These are phyloP conservation scores for Drosophila crucigera DNA, from an alignment of 2,888 invertebrate species.

Conservation along the genomic window DNA sequence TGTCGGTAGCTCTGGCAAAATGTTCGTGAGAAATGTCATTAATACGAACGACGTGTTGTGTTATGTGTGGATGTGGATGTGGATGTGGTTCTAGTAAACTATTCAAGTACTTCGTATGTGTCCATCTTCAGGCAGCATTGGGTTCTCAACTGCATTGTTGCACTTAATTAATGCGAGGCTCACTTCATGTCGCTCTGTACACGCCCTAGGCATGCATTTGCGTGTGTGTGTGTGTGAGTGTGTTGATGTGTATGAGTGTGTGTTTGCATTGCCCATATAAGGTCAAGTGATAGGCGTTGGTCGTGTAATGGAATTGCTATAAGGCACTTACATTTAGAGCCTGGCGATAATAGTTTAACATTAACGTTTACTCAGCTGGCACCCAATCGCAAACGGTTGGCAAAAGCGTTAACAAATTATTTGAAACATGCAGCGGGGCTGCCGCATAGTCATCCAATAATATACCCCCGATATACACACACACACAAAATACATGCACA, in stretches of 20 bases:
- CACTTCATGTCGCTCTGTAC: conserved; percentile 47
- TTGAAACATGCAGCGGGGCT: conserved; percentile 73
- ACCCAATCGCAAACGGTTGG: conserved; percentile 61
- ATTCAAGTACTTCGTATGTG: conserved; percentile 36
- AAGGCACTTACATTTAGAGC: conserved; percentile 55
- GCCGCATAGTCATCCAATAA: conserved; percentile 68
- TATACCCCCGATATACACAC: conserved; percentile 33
- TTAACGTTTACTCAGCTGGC: conserved; percentile 69
- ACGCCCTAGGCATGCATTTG: conserved; percentile 64
- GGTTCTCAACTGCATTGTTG: conserved; percentile 68
- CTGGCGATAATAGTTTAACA: conserved; percentile 64
- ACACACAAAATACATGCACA: background rate
- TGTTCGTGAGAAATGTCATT: conserved; percentile 80
- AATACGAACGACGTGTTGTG: conserved; percentile 78
- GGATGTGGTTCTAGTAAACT: conserved; percentile 50
- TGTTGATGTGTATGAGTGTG: conserved; percentile 16
- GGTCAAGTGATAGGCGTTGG: conserved; percentile 66
- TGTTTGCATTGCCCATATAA: conserved; percentile 50
- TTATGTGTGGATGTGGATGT: conserved; percentile 7
- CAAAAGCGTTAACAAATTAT: conserved; percentile 73
- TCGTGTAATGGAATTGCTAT: conserved; percentile 66
- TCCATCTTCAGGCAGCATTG: conserved; percentile 34
- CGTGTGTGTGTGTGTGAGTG: conserved; percentile 6
- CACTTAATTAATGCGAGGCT: conserved; percentile 78
- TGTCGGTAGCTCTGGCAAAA: conserved; percentile 72